Conservation (phyloP, 2,113 vertebrate species). For the Talpa occidentalis region DNA sequence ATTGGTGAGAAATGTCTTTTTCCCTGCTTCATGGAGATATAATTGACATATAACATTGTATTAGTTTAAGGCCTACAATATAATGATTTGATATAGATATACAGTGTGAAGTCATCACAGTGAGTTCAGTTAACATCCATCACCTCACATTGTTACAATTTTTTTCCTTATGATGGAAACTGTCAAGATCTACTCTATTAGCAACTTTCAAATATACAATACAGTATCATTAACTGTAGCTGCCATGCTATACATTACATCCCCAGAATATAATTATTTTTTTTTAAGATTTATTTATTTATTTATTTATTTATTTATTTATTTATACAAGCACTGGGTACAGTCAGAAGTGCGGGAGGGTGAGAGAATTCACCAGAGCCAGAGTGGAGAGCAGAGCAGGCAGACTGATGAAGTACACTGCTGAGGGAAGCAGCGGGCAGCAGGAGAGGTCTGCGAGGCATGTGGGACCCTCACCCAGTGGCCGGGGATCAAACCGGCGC, state of each 20-base stretch:
- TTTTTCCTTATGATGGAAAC: background rate
- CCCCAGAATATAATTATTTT: background rate
- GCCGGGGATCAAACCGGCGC: too few species aligned
- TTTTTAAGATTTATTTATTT: too few species aligned
- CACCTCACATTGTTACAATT: background rate
- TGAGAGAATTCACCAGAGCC: too few species aligned
- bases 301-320: too few species aligned
- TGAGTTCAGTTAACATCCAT: background rate
- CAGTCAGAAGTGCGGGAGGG: too few species aligned
- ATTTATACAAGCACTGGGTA: too few species aligned
- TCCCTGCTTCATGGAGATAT: background rate
- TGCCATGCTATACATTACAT: background rate
- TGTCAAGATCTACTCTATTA: background rate
- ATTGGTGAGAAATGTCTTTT: slow-evolving; percentile 7
- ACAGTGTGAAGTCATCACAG: background rate
- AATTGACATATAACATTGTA: background rate
- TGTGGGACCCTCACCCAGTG: too few species aligned
- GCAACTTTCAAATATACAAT: background rate
- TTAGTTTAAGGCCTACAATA: background rate
- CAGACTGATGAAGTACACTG: too few species aligned
- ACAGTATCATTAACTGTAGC: background rate
- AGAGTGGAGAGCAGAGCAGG: too few species aligned
- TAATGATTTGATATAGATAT: background rate
- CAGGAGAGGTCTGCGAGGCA: too few species aligned
- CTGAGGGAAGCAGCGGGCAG: too few species aligned